A percentile compares a stretch with the other conserved stretches of the same genome.
Evolutionary conservation across 2,888 invertebrate species (phyloP).

Genomic region (Notodonta dromedarius): DNA sequence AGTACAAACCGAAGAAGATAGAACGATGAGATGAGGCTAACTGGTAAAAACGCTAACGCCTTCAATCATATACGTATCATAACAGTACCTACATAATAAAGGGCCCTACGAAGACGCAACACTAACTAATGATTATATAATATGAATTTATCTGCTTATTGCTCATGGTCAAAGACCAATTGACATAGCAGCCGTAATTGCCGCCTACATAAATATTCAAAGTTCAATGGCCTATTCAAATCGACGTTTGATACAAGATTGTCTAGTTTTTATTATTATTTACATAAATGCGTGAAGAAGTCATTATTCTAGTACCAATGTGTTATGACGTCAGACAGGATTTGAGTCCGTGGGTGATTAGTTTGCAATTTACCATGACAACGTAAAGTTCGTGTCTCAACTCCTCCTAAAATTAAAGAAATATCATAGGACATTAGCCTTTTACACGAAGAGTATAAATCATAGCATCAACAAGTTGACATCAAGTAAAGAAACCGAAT

Average conservation of each 20-base stretch:
- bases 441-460: neutral
- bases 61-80: neutral
- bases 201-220: conserved; percentile 42
- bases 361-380: too few species aligned
- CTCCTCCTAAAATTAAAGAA: too few species aligned
- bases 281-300: conserved; percentile 10
- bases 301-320: neutral
- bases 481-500: too few species aligned
- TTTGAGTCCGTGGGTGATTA: neutral
- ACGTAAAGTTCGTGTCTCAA: too few species aligned
- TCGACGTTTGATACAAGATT: conserved; percentile 35
- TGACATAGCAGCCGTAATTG: conserved; percentile 30
- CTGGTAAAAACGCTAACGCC: neutral
- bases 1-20: too few species aligned
- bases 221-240: conserved; percentile 47
- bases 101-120: neutral
- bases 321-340: neutral
- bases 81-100: conserved; percentile 1
- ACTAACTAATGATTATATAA: conserved; percentile 8
- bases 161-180: conserved; percentile 43
- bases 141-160: conserved; percentile 25
- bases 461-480: too few species aligned
- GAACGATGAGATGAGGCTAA: too few species aligned
- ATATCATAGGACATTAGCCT: neutral
- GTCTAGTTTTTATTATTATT: conserved; percentile 14